Evolutionary conservation across 2,888 invertebrate species (phyloP).

Genomic region (Cremastinae sp.): DNA sequence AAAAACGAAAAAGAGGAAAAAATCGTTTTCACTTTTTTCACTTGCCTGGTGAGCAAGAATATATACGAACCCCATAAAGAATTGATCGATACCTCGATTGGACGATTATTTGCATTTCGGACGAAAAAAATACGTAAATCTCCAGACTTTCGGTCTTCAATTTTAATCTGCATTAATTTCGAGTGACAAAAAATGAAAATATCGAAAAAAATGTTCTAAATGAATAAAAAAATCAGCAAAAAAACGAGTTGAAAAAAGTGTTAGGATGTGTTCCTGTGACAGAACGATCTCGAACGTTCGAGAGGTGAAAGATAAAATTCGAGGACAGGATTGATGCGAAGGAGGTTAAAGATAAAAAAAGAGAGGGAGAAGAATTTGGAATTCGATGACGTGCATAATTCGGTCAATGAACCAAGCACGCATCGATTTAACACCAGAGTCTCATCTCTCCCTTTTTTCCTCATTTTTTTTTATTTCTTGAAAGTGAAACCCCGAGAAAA

Average conservation of each 20-base stretch:
- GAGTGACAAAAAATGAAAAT: not conserved
- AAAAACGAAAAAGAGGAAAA: not conserved
- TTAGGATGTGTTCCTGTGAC: slow-evolving; percentile 3
- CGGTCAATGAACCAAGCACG: slow-evolving; percentile 47
- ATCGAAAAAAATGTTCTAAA: not conserved
- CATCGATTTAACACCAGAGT: slow-evolving; percentile 23
- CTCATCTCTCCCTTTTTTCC: slow-evolving; percentile 49
- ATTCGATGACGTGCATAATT: slow-evolving; percentile 37
- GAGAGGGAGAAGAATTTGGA: too few relatives aligned
- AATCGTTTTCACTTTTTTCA: slow-evolving; percentile 38
- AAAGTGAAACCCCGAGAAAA: slow-evolving; percentile 68
- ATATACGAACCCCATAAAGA: slow-evolving; percentile 26
- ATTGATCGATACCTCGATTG: not conserved
- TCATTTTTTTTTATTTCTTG: slow-evolving; percentile 55
- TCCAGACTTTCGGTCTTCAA: not conserved
- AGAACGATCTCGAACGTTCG: slow-evolving; percentile 3
- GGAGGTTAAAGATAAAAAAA: not conserved
- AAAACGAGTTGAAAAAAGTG: not conserved
- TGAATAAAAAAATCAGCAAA: too few relatives aligned
- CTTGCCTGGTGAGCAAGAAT: not conserved
- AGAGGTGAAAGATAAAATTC: slow-evolving; percentile 1
- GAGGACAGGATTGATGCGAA: not conserved
- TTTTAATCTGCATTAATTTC: not conserved
- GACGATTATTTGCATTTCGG: slow-evolving; percentile 5
- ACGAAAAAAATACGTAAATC: slow-evolving; percentile 6